Base-by-base conservation (phyloP, 2,888 invertebrate genomes). In the Pecten maximus region DNA sequence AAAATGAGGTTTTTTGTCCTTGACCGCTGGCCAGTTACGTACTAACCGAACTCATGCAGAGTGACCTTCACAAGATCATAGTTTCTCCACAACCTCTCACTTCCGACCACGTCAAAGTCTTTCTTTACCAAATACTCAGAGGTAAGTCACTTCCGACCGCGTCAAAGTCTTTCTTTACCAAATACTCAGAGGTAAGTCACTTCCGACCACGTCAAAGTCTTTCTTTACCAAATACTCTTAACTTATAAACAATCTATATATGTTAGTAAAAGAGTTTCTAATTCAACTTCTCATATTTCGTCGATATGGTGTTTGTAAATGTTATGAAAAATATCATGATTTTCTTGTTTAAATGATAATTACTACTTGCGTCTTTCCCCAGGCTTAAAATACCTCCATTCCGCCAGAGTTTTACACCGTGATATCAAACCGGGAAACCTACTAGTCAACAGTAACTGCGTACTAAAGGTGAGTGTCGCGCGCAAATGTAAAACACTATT, bases 101-200 rank as follows among this genome's bases (percentile, higher is more conserved):
- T 96, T 98, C 99, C 94, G 99, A 99, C 97, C 99, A 99, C 98
- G 99, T 99, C 97, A 99, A 99, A 98, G 99, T 99, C 97, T 99
- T 99, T 98, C 98, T 99, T 96, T 99, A 99, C 97, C 99, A 99
- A 98, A 99, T 99, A 97, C 98, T 99, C 96, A 98, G 99, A 98
- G 99, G 99, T 98, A 96, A 98, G 95, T 99, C 95, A 99, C 99
- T 96, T 98, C 99, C 94, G 99, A 99, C 97, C 99, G 99, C 98
- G 99, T 99, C 97, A 99, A 99, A 98, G 99, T 99, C 97, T 99
- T 99, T 98, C 98, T 99, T 96, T 99, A 99, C 97, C 99, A 99
- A 98, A 99, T 99, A 97, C 98, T 99, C 96, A 98, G 99, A 98
- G 99, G 99, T 98, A 96, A 98, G 95, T 92, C 95, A 99, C 99